phyloP scores from a whole-genome alignment of 1,140 invertebrate genomes.

The Prorops nasuta region DNA sequence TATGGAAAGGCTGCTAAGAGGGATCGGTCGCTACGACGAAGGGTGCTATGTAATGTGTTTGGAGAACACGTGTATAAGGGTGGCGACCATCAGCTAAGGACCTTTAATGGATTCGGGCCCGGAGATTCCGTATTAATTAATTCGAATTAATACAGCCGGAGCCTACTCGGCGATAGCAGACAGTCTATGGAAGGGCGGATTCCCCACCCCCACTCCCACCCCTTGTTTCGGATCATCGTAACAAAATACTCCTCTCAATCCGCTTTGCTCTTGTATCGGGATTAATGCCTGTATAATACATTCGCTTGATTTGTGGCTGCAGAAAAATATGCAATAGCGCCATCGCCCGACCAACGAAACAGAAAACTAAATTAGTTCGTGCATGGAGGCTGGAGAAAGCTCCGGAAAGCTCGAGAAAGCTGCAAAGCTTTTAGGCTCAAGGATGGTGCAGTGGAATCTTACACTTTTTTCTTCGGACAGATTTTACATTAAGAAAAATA shows the following conservation, averaged over 20 bases:
- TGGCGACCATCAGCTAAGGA: slow-evolving; percentile 16
- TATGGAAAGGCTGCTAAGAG: slow-evolving; percentile 11
- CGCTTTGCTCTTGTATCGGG: slow-evolving; percentile 12
- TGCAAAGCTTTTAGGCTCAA: no score
- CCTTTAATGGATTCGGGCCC: slow-evolving; percentile 28
- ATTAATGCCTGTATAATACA: no score
- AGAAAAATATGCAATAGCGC: no score
- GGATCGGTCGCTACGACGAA: slow-evolving; percentile 22
- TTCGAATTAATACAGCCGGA: slow-evolving; percentile 27
- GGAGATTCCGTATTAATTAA: slow-evolving; percentile 33
- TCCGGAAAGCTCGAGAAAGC: no score
- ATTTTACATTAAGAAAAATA: no score
- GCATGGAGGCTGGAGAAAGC: no score
- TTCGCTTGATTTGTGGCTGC: no score
- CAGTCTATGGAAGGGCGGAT: neutral
- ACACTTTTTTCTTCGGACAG: no score
- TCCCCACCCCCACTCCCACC: slow-evolving; percentile 1
- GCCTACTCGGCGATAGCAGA: neutral
- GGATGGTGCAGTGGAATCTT: no score
- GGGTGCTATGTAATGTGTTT: slow-evolving; percentile 16
- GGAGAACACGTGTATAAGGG: slow-evolving; percentile 21
- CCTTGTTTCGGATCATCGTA: slow-evolving; percentile 8
- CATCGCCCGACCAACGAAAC: no score
- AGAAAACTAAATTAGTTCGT: no score
- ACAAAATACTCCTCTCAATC: slow-evolving; percentile 18